Conservation (phyloP, 2,888 invertebrate genomes). For the Phaonia tiefii region DNA sequence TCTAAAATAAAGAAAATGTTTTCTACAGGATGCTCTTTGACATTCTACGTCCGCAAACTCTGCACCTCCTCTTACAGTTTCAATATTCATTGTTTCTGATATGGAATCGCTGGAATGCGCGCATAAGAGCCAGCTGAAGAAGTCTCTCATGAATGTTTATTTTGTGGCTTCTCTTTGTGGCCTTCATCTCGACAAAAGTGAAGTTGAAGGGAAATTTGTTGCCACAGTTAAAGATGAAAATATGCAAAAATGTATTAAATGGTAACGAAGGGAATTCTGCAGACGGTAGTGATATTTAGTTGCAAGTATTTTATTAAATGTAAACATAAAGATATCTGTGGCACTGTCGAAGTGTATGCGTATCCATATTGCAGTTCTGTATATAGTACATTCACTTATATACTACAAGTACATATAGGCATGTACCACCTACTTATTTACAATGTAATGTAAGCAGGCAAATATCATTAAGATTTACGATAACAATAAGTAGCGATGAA, state of each 20-base stretch:
- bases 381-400: too few relatives aligned
- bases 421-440: too few relatives aligned
- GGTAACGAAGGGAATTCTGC: slow-evolving; percentile 50
- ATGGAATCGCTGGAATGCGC: neutral
- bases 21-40: too few relatives aligned
- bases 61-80: neutral
- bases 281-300: slow-evolving; percentile 18
- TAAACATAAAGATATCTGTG: neutral
- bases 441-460: too few relatives aligned
- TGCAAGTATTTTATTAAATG: neutral
- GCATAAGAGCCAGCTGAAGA: slow-evolving; percentile 24
- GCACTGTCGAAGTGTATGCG: too few relatives aligned
- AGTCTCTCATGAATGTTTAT: slow-evolving; percentile 57
- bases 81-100: neutral
- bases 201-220: slow-evolving; percentile 6
- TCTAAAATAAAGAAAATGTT: too few relatives aligned
- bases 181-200: neutral
- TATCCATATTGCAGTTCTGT: too few relatives aligned
- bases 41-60: too few relatives aligned
- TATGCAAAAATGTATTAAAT: slow-evolving; percentile 47
- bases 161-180: slow-evolving; percentile 45
- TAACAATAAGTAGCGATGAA: too few relatives aligned
- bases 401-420: too few relatives aligned
- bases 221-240: slow-evolving; percentile 37
- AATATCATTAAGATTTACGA: too few relatives aligned